Conservation (phyloP, 1,140 invertebrate species). For the Harpegnathos saltator region DNA sequence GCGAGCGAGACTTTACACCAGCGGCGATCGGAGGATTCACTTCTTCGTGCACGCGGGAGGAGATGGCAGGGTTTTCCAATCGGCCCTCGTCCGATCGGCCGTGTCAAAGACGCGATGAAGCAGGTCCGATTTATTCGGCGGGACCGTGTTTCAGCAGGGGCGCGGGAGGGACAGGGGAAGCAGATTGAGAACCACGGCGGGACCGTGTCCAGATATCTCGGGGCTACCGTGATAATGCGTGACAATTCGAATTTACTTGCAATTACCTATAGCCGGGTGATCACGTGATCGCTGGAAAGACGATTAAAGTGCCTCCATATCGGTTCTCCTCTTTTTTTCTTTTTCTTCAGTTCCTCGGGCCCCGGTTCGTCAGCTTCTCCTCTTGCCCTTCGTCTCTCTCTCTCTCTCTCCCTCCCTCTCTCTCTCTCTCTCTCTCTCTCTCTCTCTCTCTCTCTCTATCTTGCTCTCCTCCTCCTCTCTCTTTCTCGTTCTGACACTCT, state of each 20-base stretch:
- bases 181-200: slow-evolving; percentile 57
- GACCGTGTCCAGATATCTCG: slow-evolving; percentile 46
- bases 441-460: slow-evolving; percentile 3
- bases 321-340: slow-evolving; percentile 26
- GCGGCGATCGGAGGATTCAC: too few species aligned
- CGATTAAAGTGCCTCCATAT: slow-evolving; percentile 66
- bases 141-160: neutral
- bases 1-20: too few species aligned
- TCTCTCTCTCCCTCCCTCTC: neutral
- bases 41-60: neutral
- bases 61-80: neutral
- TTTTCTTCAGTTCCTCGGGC: slow-evolving; percentile 24
- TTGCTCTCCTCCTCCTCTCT: slow-evolving; percentile 8
- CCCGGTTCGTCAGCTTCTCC: slow-evolving; percentile 20
- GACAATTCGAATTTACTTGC: slow-evolving; percentile 81
- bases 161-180: too few species aligned
- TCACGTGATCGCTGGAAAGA: slow-evolving; percentile 71
- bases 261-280: slow-evolving; percentile 74
- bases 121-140: slow-evolving; percentile 32
- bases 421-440: slow-evolving; percentile 2
- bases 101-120: neutral
- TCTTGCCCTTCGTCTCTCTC: slow-evolving; percentile 7
- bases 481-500: neutral
- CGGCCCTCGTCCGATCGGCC: neutral
- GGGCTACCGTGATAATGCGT: slow-evolving; percentile 77